Percentiles rank a stretch among this genome's conserved stretches.
Evolutionary conservation across 2,797 vertebrate genomes (phyloP).

Genomic region (Buphagus erythrorhynchus): DNA sequence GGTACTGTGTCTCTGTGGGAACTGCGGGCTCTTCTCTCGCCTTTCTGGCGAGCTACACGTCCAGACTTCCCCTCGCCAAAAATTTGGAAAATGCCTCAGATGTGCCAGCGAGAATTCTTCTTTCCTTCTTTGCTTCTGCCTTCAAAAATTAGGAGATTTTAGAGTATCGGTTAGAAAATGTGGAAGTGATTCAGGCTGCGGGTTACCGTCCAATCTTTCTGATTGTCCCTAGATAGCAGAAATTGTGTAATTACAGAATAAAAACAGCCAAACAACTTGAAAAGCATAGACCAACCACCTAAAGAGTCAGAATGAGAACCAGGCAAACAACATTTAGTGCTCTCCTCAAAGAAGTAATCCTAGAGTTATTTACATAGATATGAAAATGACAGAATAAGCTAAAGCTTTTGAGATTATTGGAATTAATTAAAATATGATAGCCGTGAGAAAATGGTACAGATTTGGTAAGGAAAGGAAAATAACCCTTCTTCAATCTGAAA

Average conservation of each 20-base stretch:
- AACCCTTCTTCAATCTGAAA: not conserved
- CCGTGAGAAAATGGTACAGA: not conserved
- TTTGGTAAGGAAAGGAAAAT: not conserved
- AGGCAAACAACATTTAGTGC: not conserved
- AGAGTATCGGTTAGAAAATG: not conserved
- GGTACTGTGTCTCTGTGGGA: not conserved
- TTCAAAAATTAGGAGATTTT: not conserved
- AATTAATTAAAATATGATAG: not conserved
- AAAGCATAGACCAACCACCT: not conserved
- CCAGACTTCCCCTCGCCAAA: not conserved
- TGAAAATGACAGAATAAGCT: not conserved
- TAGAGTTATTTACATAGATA: not conserved
- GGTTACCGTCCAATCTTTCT: not conserved
- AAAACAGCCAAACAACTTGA: not conserved
- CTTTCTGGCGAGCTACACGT: not conserved
- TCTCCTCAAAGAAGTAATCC: not conserved
- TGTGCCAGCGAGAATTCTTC: not conserved
- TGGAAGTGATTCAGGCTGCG: not conserved
- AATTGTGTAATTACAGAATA: not conserved
- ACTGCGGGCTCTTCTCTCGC: not conserved
- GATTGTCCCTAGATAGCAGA: conserved; percentile 31
- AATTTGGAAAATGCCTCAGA: not conserved
- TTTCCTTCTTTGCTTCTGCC: not conserved
- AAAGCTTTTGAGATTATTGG: not conserved
- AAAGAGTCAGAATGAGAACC: not conserved